Evolutionary conservation across 2,888 invertebrate species (phyloP).

Genomic region (Eupithecia tripunctaria): DNA sequence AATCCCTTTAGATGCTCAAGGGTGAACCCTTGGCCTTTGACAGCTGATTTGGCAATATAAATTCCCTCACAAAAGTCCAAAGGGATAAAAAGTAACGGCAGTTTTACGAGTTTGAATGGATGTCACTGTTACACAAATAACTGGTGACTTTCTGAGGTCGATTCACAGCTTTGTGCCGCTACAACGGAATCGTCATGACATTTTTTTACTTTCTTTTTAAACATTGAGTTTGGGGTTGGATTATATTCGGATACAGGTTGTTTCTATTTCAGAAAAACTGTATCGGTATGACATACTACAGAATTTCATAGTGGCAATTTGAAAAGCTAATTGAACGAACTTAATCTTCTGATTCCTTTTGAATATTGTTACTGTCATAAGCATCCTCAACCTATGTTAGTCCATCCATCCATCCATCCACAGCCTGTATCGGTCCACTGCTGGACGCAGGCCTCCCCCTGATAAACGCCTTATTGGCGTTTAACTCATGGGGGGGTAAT

Average conservation of each 20-base stretch:
- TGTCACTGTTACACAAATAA: constrained; percentile 43
- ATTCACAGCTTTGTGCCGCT: constrained; percentile 27
- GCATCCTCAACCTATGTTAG: no score
- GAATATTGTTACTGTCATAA: background rate
- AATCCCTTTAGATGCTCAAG: constrained; percentile 24
- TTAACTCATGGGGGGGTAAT: no score
- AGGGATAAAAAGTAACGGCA: constrained; percentile 47
- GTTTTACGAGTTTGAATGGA: constrained; percentile 51
- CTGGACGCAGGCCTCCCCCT: no score
- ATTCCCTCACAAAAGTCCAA: constrained; percentile 49
- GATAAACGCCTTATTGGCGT: no score
- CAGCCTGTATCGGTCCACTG: no score
- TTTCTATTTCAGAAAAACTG: constrained; percentile 22
- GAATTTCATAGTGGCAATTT: no score
- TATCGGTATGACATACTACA: no score
- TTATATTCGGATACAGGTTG: constrained; percentile 1
- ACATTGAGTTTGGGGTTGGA: background rate
- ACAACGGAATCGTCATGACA: constrained; percentile 21
- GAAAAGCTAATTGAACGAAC: background rate
- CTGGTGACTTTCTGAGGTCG: constrained; percentile 27
- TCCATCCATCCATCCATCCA: no score
- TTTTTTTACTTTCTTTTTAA: constrained; percentile 10
- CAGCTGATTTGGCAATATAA: constrained; percentile 56
- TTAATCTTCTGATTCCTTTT: background rate
- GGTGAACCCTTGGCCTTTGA: constrained; percentile 40